These are phyloP conservation scores for Rhimphoctona megacephalus DNA, from an alignment of 2,888 invertebrate genomes.

Conservation along the genomic window DNA sequence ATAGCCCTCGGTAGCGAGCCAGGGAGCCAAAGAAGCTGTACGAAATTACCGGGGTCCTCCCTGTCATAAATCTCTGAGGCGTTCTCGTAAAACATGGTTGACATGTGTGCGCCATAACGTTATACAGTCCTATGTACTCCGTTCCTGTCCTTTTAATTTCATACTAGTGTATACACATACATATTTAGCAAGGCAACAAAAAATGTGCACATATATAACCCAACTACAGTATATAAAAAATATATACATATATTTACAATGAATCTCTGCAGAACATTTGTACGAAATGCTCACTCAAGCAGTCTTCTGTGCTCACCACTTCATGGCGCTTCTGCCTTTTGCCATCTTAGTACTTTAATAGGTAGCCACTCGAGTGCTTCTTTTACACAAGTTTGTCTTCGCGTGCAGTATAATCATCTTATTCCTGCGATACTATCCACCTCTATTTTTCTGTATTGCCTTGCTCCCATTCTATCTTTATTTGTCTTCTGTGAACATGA, in stretches of 20 bases:
- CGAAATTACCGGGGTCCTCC: constrained; percentile 64
- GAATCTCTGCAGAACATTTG: constrained; percentile 36
- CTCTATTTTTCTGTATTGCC: not conserved
- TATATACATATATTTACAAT: constrained; percentile 22
- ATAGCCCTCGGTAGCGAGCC: constrained; percentile 9
- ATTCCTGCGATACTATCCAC: constrained; percentile 8
- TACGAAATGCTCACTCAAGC: constrained; percentile 38
- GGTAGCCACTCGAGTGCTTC: constrained; percentile 38
- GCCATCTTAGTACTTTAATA: constrained; percentile 49
- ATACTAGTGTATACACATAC: not conserved
- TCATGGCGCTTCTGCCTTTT: constrained; percentile 18
- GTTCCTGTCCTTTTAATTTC: constrained; percentile 27
- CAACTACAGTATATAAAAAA: not conserved
- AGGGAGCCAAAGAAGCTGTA: constrained; percentile 56
- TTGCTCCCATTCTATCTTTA: not conserved
- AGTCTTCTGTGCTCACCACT: constrained; percentile 21
- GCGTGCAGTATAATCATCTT: constrained; percentile 9
- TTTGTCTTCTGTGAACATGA: not conserved
- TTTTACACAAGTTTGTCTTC: constrained; percentile 34
- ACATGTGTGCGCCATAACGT: constrained; percentile 68
- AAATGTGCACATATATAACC: not conserved
- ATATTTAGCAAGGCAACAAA: not conserved
- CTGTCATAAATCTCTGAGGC: constrained; percentile 65
- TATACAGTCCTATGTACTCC: not conserved
- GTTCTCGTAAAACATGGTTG: constrained; percentile 69